Base-by-base conservation (phyloP, 2,888 invertebrate genomes). In the Rhagium mordax region DNA sequence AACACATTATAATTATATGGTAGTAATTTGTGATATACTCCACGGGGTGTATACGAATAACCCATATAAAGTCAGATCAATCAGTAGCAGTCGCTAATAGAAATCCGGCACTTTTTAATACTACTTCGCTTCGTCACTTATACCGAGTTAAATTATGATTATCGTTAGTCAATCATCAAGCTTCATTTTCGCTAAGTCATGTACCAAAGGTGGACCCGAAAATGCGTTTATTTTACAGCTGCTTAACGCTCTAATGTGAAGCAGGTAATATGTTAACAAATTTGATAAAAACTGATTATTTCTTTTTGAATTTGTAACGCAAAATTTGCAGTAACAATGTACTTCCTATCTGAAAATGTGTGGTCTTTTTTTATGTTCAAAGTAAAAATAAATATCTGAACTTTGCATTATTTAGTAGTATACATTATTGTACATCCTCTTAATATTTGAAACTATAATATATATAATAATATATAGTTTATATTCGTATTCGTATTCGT, bases 91-190 rank as follows among this genome's bases (percentile, higher is more conserved):
- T 78, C 80, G 78, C 80, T 84, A 84, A 84, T 84, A 84, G 84
- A 84, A 82, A 84, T 82, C 81, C 81, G 78, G 81, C 78, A 81
- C 81, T 82, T 80, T 83, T 83, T 81, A 82, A 79, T 81, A 78
- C 77, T 82, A 78, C 77, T 82, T 82, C 79, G 84, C 83, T 78
- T 81, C 83, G 83, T 84, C 84, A 84, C 80, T 83, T 82, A 79
- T 76, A 79, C 74, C 80, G 77, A 81, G 81, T 82, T 82, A 83
- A 79, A 79, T 78, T 81, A 81, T 82, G 81, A 81, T 83, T 83
- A 84, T 83, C 83, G 82, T 79, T 84, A 81, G 83, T 81, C 84
- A 84, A 83, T 84, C 84, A 82, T 80, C 82, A 78, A 79, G 76
- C 69, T 78, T 77, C 71, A 75, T 81, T 79, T 82, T 78, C 79